These are phyloP conservation scores for Chloroceryle amazona DNA, from an alignment of 2,797 vertebrate genomes.

Conservation along the genomic window DNA sequence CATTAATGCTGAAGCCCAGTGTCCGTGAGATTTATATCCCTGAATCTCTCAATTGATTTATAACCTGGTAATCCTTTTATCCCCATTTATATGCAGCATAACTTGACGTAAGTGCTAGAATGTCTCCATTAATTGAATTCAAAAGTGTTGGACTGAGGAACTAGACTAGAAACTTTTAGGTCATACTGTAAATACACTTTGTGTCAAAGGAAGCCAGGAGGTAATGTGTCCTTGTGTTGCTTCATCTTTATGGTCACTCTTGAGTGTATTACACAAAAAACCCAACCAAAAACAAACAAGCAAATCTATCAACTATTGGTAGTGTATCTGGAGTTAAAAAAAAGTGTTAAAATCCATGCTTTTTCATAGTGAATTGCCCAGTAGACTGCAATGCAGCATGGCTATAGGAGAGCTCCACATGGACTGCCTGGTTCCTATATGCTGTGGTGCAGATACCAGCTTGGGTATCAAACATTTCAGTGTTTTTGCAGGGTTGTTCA, in stretches of 20 bases:
- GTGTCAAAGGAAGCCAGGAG: slow-evolving; percentile 68
- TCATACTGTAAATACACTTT: slow-evolving; percentile 73
- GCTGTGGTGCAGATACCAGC: too few relatives aligned
- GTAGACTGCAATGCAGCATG: rapidly evolving
- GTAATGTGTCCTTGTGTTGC: slow-evolving; percentile 22
- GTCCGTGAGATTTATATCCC: slow-evolving; percentile 84
- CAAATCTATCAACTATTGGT: neutral
- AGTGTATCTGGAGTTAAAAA: neutral
- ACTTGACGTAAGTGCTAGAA: slow-evolving; percentile 83
- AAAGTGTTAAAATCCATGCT: slow-evolving; percentile 1
- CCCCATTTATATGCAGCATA: slow-evolving; percentile 85
- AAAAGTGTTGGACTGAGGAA: slow-evolving; percentile 77
- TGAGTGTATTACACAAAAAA: neutral
- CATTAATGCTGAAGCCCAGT: slow-evolving; percentile 79
- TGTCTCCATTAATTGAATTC: slow-evolving; percentile 83
- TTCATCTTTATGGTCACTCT: neutral
- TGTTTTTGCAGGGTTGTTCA: neutral
- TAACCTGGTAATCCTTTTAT: slow-evolving; percentile 86
- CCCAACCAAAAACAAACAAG: neutral
- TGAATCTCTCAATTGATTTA: slow-evolving; percentile 84
- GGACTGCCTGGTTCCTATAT: rapidly evolving
- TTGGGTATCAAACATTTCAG: rapidly evolving
- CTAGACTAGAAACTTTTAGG: slow-evolving; percentile 76
- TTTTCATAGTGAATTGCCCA: neutral
- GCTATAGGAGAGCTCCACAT: rapidly evolving